Evolutionary conservation across 2,113 vertebrate genomes (phyloP).

Genomic region (Notarius lentiginosus): DNA sequence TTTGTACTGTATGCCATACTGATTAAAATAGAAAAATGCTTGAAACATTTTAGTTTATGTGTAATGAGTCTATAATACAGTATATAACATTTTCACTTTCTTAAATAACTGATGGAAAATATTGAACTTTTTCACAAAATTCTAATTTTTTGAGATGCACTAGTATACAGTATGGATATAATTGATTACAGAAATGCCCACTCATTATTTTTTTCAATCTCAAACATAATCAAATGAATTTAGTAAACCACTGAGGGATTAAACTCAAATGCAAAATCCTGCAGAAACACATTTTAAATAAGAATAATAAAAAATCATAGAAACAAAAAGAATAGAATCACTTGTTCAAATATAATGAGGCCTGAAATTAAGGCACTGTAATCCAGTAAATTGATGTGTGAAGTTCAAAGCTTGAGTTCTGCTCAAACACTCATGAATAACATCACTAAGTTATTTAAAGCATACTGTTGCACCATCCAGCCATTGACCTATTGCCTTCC

Average conservation of each 20-base stretch:
- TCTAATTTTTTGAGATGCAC: too few relatives aligned
- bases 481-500: constrained; percentile 47
- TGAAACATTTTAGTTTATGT: too few relatives aligned
- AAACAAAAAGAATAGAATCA: neutral
- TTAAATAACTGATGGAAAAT: too few relatives aligned
- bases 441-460: constrained; percentile 46
- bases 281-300: neutral
- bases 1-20: too few relatives aligned
- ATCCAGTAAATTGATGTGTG: neutral
- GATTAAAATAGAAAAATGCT: too few relatives aligned
- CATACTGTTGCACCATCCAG: constrained; percentile 45
- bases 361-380: neutral
- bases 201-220: neutral
- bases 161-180: too few relatives aligned
- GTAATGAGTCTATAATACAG: too few relatives aligned
- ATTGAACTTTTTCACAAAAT: too few relatives aligned
- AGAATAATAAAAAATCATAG: neutral
- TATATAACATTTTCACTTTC: too few relatives aligned
- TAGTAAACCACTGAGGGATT: neutral
- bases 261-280: too few relatives aligned
- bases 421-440: constrained; percentile 32
- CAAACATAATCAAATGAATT: neutral
- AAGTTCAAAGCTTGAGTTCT: constrained; percentile 15
- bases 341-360: neutral
- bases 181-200: neutral